Conservation (phyloP, 1,140 invertebrate species). For the Ooceraea biroi region DNA sequence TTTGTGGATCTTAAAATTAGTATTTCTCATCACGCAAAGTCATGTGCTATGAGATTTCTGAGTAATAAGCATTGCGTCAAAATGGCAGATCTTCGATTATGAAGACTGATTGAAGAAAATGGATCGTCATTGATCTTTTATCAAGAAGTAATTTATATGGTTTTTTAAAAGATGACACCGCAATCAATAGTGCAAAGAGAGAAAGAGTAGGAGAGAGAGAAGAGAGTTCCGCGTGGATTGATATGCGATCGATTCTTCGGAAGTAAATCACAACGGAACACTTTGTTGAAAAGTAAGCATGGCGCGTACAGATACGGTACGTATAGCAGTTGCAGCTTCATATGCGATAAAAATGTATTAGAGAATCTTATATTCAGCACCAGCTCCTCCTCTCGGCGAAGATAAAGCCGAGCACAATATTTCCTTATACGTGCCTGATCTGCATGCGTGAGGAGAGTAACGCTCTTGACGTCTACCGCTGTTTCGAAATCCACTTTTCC, state of each 20-base stretch:
- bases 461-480: background rate
- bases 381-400: slow-evolving; percentile 56
- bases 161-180: background rate
- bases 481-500: slow-evolving; percentile 46
- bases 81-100: background rate
- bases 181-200: background rate
- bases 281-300: slow-evolving; percentile 29
- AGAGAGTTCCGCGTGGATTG: background rate
- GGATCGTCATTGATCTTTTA: background rate
- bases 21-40: background rate
- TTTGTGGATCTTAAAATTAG: background rate
- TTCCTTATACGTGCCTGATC: slow-evolving; percentile 73
- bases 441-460: slow-evolving; percentile 67
- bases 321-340: slow-evolving; percentile 64
- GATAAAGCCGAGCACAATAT: slow-evolving; percentile 73
- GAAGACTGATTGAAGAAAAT: background rate
- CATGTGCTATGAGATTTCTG: background rate
- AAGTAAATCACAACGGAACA: slow-evolving; percentile 31
- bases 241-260: background rate
- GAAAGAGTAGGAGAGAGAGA: too few relatives aligned
- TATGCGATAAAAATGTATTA: slow-evolving; percentile 78
- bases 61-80: background rate
- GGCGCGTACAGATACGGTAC: slow-evolving; percentile 51
- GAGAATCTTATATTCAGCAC: slow-evolving; percentile 73
- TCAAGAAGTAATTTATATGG: background rate